Base-by-base conservation (phyloP, 2,888 invertebrate species). In the Melanargia galathea region DNA sequence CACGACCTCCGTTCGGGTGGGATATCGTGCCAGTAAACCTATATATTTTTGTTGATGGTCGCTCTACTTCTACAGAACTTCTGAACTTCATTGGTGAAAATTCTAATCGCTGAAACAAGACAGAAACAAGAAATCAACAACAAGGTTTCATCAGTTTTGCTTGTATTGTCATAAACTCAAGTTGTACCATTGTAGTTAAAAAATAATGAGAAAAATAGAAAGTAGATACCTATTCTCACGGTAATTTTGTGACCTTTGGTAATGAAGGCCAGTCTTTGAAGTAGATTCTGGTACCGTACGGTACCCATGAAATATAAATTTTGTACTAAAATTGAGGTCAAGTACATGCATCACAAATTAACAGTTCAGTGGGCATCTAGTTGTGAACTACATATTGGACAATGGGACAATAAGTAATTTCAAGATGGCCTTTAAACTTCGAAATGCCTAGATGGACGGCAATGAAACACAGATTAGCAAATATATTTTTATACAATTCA, bases 41-140 rank as follows among this genome's bases (percentile, higher is more conserved):
- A 86, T 98, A 98, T 81, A 99, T 96, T 91, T 98, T 98, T 66
- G 98, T 98, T 74, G 98, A 98, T 11, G 99, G 99, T 61, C 96
- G 94, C 86, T 98, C 98, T 73, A 98, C 97, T 90, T 98, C 98
- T 61, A 99, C 94, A 52, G 94, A 92, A 80, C 96, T 96, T 68
- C 93, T 93, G 83, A 97, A 97, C 84, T 96, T 95, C 72, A 94
- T 92, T 54, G 97, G 95, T 74, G 94, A 94, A 84, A 97, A 97
- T 65, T 93, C 92, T 74, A 92, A 87, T 90, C 95, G 95, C 93
- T 96, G 86, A 66, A 86, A 89, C 62, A 65, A 71, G 70, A 56
- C 68, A 60, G 6, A 43, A 52, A 48, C 52, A 55, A 60, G 51
- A 56, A 56, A 24, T 49, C 22, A 22, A 38, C 5, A n/a, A n/a